Evolutionary conservation across 2,888 invertebrate species (phyloP).

Genomic region (Apamea crenata): DNA sequence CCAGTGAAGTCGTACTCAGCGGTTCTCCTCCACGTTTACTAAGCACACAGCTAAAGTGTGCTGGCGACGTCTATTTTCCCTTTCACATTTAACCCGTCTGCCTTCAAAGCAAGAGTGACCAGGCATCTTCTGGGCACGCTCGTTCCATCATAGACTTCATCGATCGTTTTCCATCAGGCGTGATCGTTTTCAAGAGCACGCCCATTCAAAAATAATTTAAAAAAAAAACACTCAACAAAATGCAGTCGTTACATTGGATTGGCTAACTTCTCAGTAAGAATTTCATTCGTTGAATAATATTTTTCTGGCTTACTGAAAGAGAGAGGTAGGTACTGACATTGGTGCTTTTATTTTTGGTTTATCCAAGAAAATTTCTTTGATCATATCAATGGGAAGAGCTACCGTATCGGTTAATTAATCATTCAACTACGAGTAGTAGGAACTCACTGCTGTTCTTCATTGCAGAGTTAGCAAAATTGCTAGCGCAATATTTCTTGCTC

Average conservation of each 20-base stretch:
- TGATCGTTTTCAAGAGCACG: not conserved
- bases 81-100: too few relatives aligned
- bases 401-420: not conserved
- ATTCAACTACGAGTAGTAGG: too few relatives aligned
- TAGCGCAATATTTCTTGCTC: not conserved
- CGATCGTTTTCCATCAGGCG: not conserved
- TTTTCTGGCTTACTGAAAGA: not conserved
- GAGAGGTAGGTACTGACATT: not conserved
- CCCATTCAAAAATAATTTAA: too few relatives aligned
- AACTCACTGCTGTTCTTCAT: not conserved
- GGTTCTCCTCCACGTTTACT: not conserved
- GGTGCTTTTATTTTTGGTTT: not conserved
- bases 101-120: not conserved
- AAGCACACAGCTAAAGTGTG: not conserved
- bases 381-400: not conserved
- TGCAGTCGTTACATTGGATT: not conserved
- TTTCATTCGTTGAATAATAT: not conserved
- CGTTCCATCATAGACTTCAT: not conserved
- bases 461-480: not conserved
- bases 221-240: not conserved
- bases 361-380: not conserved
- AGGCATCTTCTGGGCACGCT: not conserved
- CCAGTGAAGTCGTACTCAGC: not conserved
- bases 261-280: not conserved
- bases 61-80: too few relatives aligned